phyloP scores from a whole-genome alignment of 2,888 invertebrate genomes.

The Trichogramma evanescens region DNA sequence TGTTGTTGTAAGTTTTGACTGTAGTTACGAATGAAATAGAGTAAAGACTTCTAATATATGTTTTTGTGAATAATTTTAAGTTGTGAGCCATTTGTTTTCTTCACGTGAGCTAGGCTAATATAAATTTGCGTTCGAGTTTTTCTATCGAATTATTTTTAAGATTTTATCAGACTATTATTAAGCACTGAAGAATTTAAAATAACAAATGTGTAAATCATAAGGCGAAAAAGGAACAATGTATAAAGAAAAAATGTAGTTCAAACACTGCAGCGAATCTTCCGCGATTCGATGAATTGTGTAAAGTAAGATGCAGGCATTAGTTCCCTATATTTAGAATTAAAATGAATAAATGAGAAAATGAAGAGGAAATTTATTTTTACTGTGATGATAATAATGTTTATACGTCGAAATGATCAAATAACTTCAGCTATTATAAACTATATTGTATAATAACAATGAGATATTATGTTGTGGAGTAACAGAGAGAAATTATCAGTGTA shows the following conservation, averaged over 20 bases:
- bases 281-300: conserved; percentile 14
- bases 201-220: conserved; percentile 1
- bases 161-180: conserved; percentile 1
- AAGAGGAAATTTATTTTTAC: conserved; percentile 45
- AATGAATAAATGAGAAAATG: conserved; percentile 18
- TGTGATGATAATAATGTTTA: conserved; percentile 49
- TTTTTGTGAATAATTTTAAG: too few relatives aligned
- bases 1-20: too few relatives aligned
- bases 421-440: conserved; percentile 29
- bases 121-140: too few relatives aligned
- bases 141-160: neutral
- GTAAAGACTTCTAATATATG: too few relatives aligned
- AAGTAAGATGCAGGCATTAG: conserved; percentile 22
- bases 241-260: conserved; percentile 12
- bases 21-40: too few relatives aligned
- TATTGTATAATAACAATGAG: conserved; percentile 37
- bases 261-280: conserved; percentile 13
- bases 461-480: conserved; percentile 9
- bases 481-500: neutral
- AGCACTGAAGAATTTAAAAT: conserved; percentile 16
- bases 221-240: conserved; percentile 2
- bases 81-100: too few relatives aligned
- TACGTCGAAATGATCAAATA: conserved; percentile 41
- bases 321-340: conserved; percentile 16
- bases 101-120: too few relatives aligned